Percentiles rank a stretch among this genome's conserved stretches.
Conservation (phyloP, 2,113 vertebrate genomes). For the Rhodinocichla rosea region DNA sequence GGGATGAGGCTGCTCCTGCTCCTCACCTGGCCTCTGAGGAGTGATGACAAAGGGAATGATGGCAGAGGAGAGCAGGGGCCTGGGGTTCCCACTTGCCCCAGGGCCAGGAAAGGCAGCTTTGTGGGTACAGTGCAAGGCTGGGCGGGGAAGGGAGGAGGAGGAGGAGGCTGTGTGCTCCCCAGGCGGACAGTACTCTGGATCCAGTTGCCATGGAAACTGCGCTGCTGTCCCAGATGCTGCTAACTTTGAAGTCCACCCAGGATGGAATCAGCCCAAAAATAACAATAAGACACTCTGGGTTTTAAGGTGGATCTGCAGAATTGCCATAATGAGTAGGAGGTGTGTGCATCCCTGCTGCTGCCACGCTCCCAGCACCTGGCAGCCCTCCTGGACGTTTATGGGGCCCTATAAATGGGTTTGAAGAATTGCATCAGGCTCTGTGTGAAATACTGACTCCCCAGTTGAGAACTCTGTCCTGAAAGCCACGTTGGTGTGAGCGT, state of each 20-base stretch:
- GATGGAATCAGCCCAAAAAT: slow-evolving; percentile 75
- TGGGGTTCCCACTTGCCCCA: fast-evolving
- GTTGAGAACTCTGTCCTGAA: slow-evolving; percentile 2
- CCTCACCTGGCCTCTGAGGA: neutral
- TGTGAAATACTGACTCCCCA: slow-evolving; percentile 27
- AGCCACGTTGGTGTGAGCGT: neutral
- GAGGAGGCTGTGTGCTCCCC: slow-evolving; percentile 61
- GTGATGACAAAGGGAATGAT: neutral
- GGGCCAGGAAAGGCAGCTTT: neutral
- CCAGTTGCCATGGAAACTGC: slow-evolving; percentile 77
- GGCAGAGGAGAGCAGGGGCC: neutral
- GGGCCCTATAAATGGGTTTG: neutral
- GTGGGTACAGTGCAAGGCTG: neutral
- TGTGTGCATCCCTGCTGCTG: neutral
- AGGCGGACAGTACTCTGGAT: slow-evolving; percentile 69
- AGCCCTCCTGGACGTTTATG: neutral
- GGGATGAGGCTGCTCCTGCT: neutral
- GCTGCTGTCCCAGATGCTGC: slow-evolving; percentile 74
- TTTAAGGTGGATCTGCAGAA: slow-evolving; percentile 66
- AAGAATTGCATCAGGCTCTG: neutral
- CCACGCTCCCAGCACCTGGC: neutral
- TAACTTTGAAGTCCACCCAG: slow-evolving; percentile 76
- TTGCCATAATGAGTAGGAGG: neutral
- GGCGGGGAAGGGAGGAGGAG: slow-evolving; percentile 55
- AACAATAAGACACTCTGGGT: slow-evolving; percentile 64